phyloP scores from a whole-genome alignment of 1,140 invertebrate species.

The Harpegnathos saltator region DNA sequence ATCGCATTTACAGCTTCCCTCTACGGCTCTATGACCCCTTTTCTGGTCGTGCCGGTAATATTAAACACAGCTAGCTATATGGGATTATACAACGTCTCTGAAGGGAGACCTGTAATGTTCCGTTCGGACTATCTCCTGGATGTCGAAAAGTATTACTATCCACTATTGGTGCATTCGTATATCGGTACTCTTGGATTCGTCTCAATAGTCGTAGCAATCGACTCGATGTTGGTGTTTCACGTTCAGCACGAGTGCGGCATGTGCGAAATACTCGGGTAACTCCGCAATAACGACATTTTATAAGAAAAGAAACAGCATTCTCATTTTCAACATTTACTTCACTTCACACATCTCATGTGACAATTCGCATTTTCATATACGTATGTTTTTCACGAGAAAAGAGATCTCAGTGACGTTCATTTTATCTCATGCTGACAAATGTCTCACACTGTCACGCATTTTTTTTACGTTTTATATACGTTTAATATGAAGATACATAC shows the following conservation, averaged over 20 bases:
- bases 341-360: not conserved
- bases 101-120: slow-evolving; percentile 68
- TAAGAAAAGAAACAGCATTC: slow-evolving; percentile 47
- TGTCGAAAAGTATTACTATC: slow-evolving; percentile 71
- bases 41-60: slow-evolving; percentile 69
- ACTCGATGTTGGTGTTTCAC: slow-evolving; percentile 68
- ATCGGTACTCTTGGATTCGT: slow-evolving; percentile 70
- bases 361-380: not conserved
- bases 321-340: slow-evolving; percentile 21
- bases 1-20: slow-evolving; percentile 60
- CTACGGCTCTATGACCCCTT: slow-evolving; percentile 73
- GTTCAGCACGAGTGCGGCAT: slow-evolving; percentile 73
- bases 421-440: not conserved
- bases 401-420: not conserved
- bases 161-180: slow-evolving; percentile 71
- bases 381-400: not conserved
- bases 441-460: not conserved
- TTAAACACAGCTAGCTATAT: slow-evolving; percentile 55
- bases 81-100: slow-evolving; percentile 25
- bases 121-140: slow-evolving; percentile 73
- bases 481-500: not conserved
- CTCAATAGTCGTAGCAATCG: slow-evolving; percentile 68
- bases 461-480: not conserved
- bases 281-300: slow-evolving; percentile 47
- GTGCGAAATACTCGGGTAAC: slow-evolving; percentile 75